These are phyloP conservation scores for Petroica traversi DNA, from an alignment of 2,113 vertebrate genomes.

Conservation along the genomic window DNA sequence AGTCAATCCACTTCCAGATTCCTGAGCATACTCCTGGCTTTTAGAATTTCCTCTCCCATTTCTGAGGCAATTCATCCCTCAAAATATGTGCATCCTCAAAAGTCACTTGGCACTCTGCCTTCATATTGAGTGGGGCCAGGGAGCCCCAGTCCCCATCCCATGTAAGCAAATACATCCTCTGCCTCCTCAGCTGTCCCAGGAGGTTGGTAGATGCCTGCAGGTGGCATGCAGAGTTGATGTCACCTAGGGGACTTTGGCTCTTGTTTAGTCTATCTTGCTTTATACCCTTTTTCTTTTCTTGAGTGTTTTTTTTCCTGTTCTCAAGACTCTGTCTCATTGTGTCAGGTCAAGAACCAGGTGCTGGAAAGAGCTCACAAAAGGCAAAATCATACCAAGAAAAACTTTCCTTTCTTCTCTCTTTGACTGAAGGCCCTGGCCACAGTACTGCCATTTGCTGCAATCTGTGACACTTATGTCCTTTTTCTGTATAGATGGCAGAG, in stretches of 20 bases:
- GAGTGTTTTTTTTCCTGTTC: background rate
- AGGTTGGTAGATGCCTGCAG: background rate
- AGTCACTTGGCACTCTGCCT: background rate
- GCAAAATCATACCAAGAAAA: background rate
- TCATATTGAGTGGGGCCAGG: background rate
- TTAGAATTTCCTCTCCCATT: background rate
- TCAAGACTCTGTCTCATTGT: background rate
- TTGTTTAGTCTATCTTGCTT: background rate
- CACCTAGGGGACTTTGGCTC: background rate
- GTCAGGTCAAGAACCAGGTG: background rate
- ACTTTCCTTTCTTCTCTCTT: background rate
- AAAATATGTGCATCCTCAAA: background rate
- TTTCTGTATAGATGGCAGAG: background rate
- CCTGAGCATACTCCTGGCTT: background rate
- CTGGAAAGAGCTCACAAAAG: background rate
- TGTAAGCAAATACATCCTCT: background rate
- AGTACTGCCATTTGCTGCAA: background rate
- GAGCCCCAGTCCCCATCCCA: background rate
- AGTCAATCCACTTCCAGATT: background rate
- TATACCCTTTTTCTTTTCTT: background rate
- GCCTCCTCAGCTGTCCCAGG: background rate
- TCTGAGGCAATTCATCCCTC: background rate
- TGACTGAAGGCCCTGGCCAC: background rate
- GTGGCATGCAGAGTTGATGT: background rate
- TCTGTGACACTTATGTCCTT: background rate